phyloP scores from a whole-genome alignment of 2,113 vertebrate species.

The Dendropsophus ebraccatus region DNA sequence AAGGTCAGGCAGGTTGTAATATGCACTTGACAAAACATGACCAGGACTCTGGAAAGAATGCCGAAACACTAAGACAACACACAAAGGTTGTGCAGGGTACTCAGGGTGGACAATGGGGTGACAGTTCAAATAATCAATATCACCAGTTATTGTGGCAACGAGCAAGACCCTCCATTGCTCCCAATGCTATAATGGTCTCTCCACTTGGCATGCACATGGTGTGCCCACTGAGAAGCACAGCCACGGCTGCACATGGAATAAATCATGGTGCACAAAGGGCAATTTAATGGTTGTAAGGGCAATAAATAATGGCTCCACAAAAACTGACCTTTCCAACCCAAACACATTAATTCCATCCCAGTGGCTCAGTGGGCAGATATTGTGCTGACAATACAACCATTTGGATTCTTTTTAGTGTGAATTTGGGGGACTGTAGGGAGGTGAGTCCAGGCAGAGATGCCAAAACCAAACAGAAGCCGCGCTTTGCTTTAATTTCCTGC shows the following conservation, averaged over 20 bases:
- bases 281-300: constrained; percentile 54
- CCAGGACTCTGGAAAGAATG: not conserved
- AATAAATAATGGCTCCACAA: constrained; percentile 58
- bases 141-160: not conserved
- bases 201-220: constrained; percentile 51
- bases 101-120: not conserved
- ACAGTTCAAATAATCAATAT: not conserved
- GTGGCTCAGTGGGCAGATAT: constrained; percentile 50
- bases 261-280: constrained; percentile 53
- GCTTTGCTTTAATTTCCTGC: constrained; percentile 58
- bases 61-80: not conserved
- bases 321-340: constrained; percentile 58
- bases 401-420: constrained; percentile 49
- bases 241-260: constrained; percentile 32
- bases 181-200: constrained; percentile 15
- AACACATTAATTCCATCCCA: constrained; percentile 57
- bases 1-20: not conserved
- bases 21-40: not conserved
- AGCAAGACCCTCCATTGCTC: not conserved
- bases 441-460: constrained; percentile 41
- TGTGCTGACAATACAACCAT: constrained; percentile 56
- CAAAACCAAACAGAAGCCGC: constrained; percentile 53
- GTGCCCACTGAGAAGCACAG: constrained; percentile 43
- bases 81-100: not conserved
- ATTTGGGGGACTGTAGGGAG: constrained; percentile 42